Evolutionary conservation across 92 coral and sea anemone genomes (phyloP).

Genomic region (Phenganax marumi): DNA sequence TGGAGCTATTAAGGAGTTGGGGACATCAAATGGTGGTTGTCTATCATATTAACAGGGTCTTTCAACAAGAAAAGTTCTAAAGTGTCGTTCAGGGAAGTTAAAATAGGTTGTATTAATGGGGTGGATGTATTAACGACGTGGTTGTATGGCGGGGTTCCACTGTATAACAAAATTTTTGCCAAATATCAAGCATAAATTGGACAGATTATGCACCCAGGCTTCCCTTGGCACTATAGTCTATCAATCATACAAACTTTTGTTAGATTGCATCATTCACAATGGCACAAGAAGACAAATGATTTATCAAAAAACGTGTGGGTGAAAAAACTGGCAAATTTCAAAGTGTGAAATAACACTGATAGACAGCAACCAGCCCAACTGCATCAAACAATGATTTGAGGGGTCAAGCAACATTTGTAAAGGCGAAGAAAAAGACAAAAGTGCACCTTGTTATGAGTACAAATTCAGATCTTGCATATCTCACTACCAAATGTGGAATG

Average conservation of each 20-base stretch:
- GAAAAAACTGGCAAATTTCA: not conserved
- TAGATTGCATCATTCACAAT: not conserved
- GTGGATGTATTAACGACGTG: too few species aligned
- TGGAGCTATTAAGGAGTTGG: too few species aligned
- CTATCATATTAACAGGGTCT: too few species aligned
- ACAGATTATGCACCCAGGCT: slow-evolving; percentile 22
- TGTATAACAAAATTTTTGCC: too few species aligned
- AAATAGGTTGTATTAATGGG: too few species aligned
- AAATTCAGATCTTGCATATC: not conserved
- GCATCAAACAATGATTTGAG: not conserved
- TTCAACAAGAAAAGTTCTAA: too few species aligned
- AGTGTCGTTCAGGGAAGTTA: too few species aligned
- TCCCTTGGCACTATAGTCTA: not conserved
- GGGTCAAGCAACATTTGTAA: not conserved
- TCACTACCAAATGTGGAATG: not conserved
- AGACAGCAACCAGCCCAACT: not conserved
- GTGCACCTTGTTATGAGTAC: slow-evolving; percentile 6
- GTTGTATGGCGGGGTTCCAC: too few species aligned
- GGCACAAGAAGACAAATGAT: not conserved
- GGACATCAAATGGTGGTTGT: too few species aligned
- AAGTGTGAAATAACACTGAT: not conserved
- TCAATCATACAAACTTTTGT: not conserved
- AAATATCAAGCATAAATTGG: not conserved
- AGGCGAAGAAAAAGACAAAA: slow-evolving; percentile 1
- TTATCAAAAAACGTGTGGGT: not conserved